Base-by-base conservation (phyloP, 2,797 vertebrate species). In the Chromobotia macracanthus region DNA sequence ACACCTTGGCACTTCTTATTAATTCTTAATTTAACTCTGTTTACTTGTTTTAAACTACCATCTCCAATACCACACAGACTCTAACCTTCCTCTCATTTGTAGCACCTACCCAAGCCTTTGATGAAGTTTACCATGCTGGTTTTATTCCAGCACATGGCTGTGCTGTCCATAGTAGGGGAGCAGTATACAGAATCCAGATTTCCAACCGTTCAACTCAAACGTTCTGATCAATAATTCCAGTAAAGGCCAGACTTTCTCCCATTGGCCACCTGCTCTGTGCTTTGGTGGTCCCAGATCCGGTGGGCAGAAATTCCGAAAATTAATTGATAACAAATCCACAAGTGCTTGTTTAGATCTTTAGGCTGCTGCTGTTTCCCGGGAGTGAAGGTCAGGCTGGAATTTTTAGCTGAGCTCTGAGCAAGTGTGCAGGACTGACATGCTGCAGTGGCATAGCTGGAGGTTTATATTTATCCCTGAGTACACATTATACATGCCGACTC, bases 391-490 rank as follows among this genome's bases (percentile, higher is more conserved):
- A 94, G 88, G 84, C 75, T 80, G 91, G 93, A 93, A 96, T 97
- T 96, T 98, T 97, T 97, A 97, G 96, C 95, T 89, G 90, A 92
- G 90, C 93, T 92, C 91, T 91, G 89, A 90, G 92, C 88, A 89
- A 90, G 93, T 92, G 92, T 93, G 93, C 93, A 93, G 92, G 90
- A 92, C 95, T 92, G 92, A 92, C 94, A 95, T 91, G 85, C 89
- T 92, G 82, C 89, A 91, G 92, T 91, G 91, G 92, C 93, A 93
- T 92, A 92, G 88, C 80, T 91, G 91, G 88, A 85, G 4, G 85
- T 92, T 96, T 99, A 98, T 96, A 97, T 98, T 98, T 98, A 97
- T 93, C 96, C 93, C 64, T 79, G 89, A 91, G 95, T 93, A 94
- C 95, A 96, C 93, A 94, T 92, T 94, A 95, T 93, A 93, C 94